A percentile compares a stretch with the other conserved stretches of the same genome.
Conservation (phyloP, 2,113 vertebrate species). For the Nerophis lumbriciformis region DNA sequence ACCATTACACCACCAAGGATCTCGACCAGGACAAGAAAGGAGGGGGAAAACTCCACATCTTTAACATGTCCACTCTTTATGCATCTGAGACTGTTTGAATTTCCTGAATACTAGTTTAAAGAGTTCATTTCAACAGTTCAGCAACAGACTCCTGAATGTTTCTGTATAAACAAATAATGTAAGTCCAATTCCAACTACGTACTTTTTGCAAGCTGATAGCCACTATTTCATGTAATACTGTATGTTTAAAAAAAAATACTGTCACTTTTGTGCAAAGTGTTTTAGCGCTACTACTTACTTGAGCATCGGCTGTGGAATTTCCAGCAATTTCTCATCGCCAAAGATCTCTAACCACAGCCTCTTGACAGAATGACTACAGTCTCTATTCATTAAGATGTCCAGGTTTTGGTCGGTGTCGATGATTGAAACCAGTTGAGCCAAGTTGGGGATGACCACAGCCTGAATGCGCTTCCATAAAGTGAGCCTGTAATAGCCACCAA, state of each 20-base stretch:
- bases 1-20: too few species aligned
- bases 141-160: too few species aligned
- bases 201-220: too few species aligned
- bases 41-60: too few species aligned
- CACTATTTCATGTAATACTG: not conserved
- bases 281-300: slow-evolving; percentile 59
- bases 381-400: slow-evolving; percentile 72
- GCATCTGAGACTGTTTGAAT: too few species aligned
- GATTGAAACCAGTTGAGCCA: slow-evolving; percentile 82
- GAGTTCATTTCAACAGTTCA: too few species aligned
- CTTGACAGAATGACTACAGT: slow-evolving; percentile 62
- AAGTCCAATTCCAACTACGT: too few species aligned
- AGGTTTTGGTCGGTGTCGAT: slow-evolving; percentile 86
- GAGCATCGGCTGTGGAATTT: slow-evolving; percentile 60
- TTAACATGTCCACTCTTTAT: too few species aligned
- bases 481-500: slow-evolving; percentile 65
- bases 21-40: too few species aligned
- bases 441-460: slow-evolving; percentile 75
- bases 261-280: not conserved
- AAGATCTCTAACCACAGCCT: slow-evolving; percentile 90
- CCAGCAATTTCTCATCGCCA: slow-evolving; percentile 75
- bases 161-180: too few species aligned
- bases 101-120: too few species aligned
- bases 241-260: not conserved
- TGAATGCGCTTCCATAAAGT: slow-evolving; percentile 90